Evolutionary conservation across 2,888 invertebrate genomes (phyloP).

Genomic region (Agonopterix arenella): DNA sequence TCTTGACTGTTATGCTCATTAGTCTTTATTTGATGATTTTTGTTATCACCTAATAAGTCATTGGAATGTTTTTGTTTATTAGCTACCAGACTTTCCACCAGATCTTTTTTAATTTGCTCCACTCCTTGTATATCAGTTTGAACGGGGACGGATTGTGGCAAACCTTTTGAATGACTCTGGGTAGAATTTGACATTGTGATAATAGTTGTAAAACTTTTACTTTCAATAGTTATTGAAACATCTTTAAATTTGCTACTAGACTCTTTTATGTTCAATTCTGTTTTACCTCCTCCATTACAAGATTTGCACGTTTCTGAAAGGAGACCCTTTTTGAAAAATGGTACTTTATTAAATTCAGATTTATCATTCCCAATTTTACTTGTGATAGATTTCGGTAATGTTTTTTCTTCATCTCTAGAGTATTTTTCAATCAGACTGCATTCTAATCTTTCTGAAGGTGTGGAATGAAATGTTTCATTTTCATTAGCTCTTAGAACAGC

Average conservation of each 20-base stretch:
- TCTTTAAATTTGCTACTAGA: slow-evolving; percentile 17
- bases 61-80: neutral
- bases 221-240: slow-evolving; percentile 42
- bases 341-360: slow-evolving; percentile 25
- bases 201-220: slow-evolving; percentile 28
- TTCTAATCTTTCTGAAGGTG: slow-evolving; percentile 14
- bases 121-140: slow-evolving; percentile 38
- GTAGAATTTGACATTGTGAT: slow-evolving; percentile 30
- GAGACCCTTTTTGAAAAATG: slow-evolving; percentile 45
- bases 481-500: slow-evolving; percentile 44
- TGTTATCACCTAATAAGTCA: neutral
- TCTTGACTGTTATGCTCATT: slow-evolving; percentile 20
- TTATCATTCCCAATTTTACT: neutral
- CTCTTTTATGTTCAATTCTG: neutral
- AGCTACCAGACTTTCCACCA: no score
- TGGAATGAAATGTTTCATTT: slow-evolving; percentile 15
- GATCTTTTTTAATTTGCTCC: neutral
- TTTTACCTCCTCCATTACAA: slow-evolving; percentile 17
- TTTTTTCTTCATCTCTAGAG: slow-evolving; percentile 3
- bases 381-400: neutral
- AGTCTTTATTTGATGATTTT: neutral
- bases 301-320: slow-evolving; percentile 32
- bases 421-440: slow-evolving; percentile 5
- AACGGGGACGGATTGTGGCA: slow-evolving; percentile 25
- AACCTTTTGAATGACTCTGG: slow-evolving; percentile 10